These are phyloP conservation scores for Leptobrachium leishanense DNA, from an alignment of 2,113 vertebrate genomes.

Conservation along the genomic window DNA sequence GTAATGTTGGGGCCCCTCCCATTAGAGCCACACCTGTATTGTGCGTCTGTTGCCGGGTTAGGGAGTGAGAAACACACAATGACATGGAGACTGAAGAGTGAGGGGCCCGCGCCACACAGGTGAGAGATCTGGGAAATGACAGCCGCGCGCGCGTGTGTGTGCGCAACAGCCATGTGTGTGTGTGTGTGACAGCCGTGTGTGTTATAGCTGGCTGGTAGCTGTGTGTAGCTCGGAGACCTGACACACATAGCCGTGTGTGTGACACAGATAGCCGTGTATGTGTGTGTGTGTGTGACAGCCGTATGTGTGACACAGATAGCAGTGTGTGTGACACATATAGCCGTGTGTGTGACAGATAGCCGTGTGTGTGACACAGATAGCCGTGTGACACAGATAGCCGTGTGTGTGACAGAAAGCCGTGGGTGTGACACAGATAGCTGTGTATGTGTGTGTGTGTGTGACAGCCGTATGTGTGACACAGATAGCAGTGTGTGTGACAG, in stretches of 20 bases:
- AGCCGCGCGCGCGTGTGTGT: no score
- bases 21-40: slow-evolving; percentile 28
- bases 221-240: neutral
- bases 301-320: neutral
- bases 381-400: neutral
- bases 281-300: neutral
- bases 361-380: neutral
- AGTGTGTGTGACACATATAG: neutral
- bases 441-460: neutral
- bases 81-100: neutral
- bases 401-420: neutral
- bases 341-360: neutral
- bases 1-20: slow-evolving; percentile 14
- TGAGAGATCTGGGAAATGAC: neutral
- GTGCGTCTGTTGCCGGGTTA: neutral
- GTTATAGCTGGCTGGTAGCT: neutral
- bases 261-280: neutral
- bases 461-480: neutral
- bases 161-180: neutral
- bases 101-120: slow-evolving; percentile 3
- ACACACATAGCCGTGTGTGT: neutral
- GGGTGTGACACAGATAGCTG: neutral
- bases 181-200: neutral
- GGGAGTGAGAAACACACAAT: neutral
- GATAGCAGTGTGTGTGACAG: neutral